Evolutionary conservation across 2,113 vertebrate genomes (phyloP), one percentile per base, ranked within the genome.

Genomic region (Malurus alboscapulatus): DNA sequence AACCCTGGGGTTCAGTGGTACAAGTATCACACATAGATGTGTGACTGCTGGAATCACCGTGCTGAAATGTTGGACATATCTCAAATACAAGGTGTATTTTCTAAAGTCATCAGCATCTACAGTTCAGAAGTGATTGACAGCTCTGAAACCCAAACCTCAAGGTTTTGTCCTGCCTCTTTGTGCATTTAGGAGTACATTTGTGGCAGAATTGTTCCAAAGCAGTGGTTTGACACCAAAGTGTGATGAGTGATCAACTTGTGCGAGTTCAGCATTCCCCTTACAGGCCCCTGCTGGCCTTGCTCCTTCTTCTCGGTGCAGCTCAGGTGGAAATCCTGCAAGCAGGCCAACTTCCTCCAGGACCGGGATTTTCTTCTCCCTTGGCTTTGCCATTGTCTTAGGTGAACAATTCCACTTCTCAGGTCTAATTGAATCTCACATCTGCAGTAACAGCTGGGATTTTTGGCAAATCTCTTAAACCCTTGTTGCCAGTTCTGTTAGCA

Each of bases 291-390:
- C 80, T 81, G 90, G 65, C 78, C 58, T 36, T 65, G 61, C 55
- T 66, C 22, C 53, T 59, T 29, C 32, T 91, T 21, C 36, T 25
- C 58, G 42, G 45, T 73, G 54, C 50, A 14, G 22, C 58, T 80
- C 82, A 78, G 93, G 71, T 94, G 75, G 85, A 84, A 90, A 86
- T 95, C 72, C 83, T 96, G 72, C 45, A 6, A 61, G 55, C 1
- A 30, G 79, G 24, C 36, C 27, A 14, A 6, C 63, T 94, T 93
- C 93, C 74, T 85, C 21, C 68, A 38, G 21, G 7, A 7, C 9
- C 3, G 66, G 11, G 1, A 0, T 79, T 87, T 74, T 92, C 47
- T 86, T 77, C 67, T 80, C 17, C 44, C 36, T 80, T 16, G 14
- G 44, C 73, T 75, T n/a, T 77, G 65, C 77, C 54, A 24, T 76